phyloP scores from a whole-genome alignment of 2,888 invertebrate genomes.

The Cheilosia vernalis region DNA sequence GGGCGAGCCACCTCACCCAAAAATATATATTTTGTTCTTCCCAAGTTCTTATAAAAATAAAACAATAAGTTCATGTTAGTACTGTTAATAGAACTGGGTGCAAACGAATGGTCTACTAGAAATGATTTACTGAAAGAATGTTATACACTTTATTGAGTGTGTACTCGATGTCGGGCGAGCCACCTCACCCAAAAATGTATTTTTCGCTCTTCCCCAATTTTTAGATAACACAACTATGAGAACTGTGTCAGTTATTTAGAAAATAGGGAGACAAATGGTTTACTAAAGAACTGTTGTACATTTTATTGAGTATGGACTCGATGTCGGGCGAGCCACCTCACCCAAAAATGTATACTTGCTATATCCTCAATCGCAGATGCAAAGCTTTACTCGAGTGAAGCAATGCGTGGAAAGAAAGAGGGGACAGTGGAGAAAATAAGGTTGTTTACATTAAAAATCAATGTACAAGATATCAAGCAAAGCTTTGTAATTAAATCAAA shows the following conservation, averaged over 20 bases:
- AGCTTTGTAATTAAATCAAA: too few species aligned
- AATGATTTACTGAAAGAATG: neutral
- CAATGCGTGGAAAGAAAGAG: slow-evolving; percentile 2
- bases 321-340: slow-evolving; percentile 70
- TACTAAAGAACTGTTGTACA: slow-evolving; percentile 35
- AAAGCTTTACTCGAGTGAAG: neutral
- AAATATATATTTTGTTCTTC: slow-evolving; percentile 56
- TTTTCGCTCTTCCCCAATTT: slow-evolving; percentile 27
- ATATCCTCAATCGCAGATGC: slow-evolving; percentile 13
- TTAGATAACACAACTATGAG: too few species aligned
- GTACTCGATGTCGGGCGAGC: slow-evolving; percentile 70
- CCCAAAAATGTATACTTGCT: slow-evolving; percentile 55
- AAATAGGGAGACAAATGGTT: slow-evolving; percentile 13
- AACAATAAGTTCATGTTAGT: slow-evolving; percentile 9
- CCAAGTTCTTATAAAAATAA: slow-evolving; percentile 8
- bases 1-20: slow-evolving; percentile 71
- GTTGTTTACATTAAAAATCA: too few species aligned
- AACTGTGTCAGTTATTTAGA: neutral
- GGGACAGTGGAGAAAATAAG: neutral
- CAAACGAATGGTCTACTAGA: too few species aligned
- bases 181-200: slow-evolving; percentile 67
- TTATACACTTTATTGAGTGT: slow-evolving; percentile 66
- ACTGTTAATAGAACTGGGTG: neutral
- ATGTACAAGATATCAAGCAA: too few species aligned
- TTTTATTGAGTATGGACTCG: slow-evolving; percentile 68